Percentiles rank a stretch among this genome's conserved stretches.
Evolutionary conservation across 2,797 vertebrate species (phyloP).

Genomic region (Botia kubotai): DNA sequence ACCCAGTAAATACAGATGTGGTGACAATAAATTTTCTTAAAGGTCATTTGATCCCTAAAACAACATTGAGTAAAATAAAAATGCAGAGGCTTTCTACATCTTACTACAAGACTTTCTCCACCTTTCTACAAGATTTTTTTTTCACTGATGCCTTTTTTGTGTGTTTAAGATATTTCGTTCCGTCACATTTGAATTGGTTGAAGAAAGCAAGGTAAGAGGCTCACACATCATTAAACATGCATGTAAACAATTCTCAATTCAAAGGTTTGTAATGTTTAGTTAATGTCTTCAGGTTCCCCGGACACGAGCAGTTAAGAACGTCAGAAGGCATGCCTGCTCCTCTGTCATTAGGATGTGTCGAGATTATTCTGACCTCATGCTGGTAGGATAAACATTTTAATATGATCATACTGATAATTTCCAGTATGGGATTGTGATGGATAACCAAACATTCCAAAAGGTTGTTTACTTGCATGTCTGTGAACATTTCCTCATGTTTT

Average conservation of each 20-base stretch:
- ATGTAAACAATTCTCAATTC: background rate
- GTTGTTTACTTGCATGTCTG: background rate
- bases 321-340: slow-evolving; percentile 92
- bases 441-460: background rate
- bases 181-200: slow-evolving; percentile 88
- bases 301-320: slow-evolving; percentile 90
- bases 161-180: slow-evolving; percentile 85
- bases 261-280: slow-evolving; percentile 9
- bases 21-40: too few species aligned
- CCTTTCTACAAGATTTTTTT: too few species aligned
- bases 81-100: too few species aligned
- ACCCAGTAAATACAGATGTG: too few species aligned
- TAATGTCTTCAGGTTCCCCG: slow-evolving; percentile 81
- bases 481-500: background rate
- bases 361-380: slow-evolving; percentile 89
- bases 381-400: slow-evolving; percentile 75
- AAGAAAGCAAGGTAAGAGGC: slow-evolving; percentile 86
- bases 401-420: background rate
- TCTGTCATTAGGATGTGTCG: slow-evolving; percentile 95
- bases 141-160: background rate
- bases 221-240: background rate
- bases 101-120: background rate
- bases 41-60: too few species aligned
- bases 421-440: too few species aligned
- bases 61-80: too few species aligned